Base-by-base conservation (phyloP, 2,888 invertebrate genomes). In the Eudemis profundana region DNA sequence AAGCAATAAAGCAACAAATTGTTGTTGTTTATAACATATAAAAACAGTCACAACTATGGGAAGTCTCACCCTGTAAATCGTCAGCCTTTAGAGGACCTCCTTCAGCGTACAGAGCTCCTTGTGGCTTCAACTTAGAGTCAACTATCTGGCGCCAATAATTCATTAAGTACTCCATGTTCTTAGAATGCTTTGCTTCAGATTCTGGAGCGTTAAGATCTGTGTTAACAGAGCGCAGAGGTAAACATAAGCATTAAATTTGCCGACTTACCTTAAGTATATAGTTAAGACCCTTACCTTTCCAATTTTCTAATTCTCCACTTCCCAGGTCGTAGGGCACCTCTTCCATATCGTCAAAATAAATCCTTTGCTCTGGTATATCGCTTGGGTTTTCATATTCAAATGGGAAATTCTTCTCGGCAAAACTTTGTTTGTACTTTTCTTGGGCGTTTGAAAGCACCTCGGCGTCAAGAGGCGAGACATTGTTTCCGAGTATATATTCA, bases 301-400 rank as follows among this genome's bases (percentile, higher is more conserved):
- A 61, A 61, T 83, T 81, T 68, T 87, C 87, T 19, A 82, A 73
- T 71, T 92, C 90, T 2, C 90, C 91, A 72, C 90, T 92, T 8
- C 90, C 93, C 54, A 83, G 72, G 57, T 93, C 93, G 51, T 86
- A 79, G 2, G 85, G 79, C 46, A 83, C 80, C 54, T 89, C 91
- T 42, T 89, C 91, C n/a, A 82, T 68, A n/a, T 93, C 93, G 65
- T 93, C 93, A 53, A 88, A 87, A 73, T 94, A 94, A 71, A 94
- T 93, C 61, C 94, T 87, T 14, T 90, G 91, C 78, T 94, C 94
- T 5, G 93, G 90, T 44, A 93, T 74, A 15, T 90, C 90, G 36
- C 78, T 82, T 0, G 87, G 87, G 68, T 87, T 87, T 74, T 90
- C 91, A 70, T 92, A 92, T 75, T 92, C 91, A 68, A 92, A 92